These are phyloP conservation scores for Melanophora roralis DNA, from an alignment of 2,888 invertebrate species.

Conservation along the genomic window DNA sequence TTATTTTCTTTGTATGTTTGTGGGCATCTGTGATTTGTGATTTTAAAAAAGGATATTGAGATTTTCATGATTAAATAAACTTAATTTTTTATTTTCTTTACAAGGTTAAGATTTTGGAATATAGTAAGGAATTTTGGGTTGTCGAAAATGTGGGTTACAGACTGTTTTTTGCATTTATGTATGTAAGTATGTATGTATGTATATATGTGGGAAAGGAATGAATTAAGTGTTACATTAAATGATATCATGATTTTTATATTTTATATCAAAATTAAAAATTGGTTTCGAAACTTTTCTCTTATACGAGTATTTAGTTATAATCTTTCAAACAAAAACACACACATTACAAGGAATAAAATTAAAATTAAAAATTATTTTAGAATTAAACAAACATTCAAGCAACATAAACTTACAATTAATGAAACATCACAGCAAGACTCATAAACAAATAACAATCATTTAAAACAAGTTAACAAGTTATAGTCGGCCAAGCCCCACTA, in stretches of 20 bases:
- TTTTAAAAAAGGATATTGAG: too few relatives aligned
- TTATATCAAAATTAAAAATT: constrained; percentile 42
- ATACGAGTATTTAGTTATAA: constrained; percentile 63
- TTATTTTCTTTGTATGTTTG: constrained; percentile 37
- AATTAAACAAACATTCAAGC: constrained; percentile 26
- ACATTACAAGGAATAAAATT: constrained; percentile 26
- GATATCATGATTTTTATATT: constrained; percentile 35
- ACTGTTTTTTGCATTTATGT: too few relatives aligned
- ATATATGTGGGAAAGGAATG: not conserved
- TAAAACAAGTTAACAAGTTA: too few relatives aligned
- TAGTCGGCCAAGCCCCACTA: too few relatives aligned
- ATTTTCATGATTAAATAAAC: too few relatives aligned
- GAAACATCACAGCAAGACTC: constrained; percentile 1
- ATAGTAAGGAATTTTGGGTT: too few relatives aligned
- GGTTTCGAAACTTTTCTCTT: constrained; percentile 23
- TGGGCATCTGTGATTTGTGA: constrained; percentile 34
- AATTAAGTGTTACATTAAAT: constrained; percentile 23
- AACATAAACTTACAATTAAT: constrained; percentile 28
- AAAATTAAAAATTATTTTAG: not conserved
- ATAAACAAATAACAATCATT: too few relatives aligned
- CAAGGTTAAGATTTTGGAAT: too few relatives aligned
- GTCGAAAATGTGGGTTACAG: too few relatives aligned
- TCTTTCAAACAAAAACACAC: constrained; percentile 34
- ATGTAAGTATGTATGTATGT: not conserved
- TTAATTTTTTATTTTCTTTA: too few relatives aligned